phyloP scores from a whole-genome alignment of 2,888 invertebrate genomes.

The Ornithoptera alexandrae region DNA sequence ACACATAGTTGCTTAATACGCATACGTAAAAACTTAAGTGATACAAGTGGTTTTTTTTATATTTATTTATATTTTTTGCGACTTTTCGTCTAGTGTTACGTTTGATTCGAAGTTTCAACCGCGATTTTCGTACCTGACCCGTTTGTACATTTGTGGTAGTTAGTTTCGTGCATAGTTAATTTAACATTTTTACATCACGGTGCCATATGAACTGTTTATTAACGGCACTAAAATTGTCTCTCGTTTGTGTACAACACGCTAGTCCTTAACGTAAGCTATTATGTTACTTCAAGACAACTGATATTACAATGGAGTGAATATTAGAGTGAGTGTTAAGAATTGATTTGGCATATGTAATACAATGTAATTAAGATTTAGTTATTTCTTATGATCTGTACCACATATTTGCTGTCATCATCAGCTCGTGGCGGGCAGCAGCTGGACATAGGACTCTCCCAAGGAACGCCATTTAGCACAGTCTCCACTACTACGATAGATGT shows the following conservation, averaged over 20 bases:
- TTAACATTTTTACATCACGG: conserved; percentile 12
- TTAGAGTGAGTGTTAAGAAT: conserved; percentile 37
- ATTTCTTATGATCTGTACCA: neutral
- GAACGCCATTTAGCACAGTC: no score
- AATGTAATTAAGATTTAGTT: conserved; percentile 12
- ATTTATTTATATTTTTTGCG: conserved; percentile 47
- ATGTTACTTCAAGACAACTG: conserved; percentile 6
- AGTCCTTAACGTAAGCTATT: conserved; percentile 33
- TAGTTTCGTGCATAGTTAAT: conserved; percentile 17
- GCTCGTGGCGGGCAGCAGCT: no score
- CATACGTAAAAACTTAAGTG: neutral
- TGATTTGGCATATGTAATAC: conserved; percentile 12
- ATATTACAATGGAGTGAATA: conserved; percentile 3
- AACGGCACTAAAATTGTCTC: conserved; percentile 30
- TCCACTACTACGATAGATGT: no score
- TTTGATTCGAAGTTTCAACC: conserved; percentile 41
- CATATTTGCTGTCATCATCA: neutral
- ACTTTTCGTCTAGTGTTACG: conserved; percentile 62
- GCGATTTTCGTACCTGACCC: conserved; percentile 23
- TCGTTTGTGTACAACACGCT: conserved; percentile 30
- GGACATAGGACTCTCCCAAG: no score
- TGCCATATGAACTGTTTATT: conserved; percentile 26
- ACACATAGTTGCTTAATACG: neutral
- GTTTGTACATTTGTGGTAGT: conserved; percentile 23
- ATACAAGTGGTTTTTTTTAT: neutral